A percentile compares a stretch with the other conserved stretches of the same genome.
These are phyloP conservation scores for Drosophila fungiperda DNA, from an alignment of 2,888 invertebrate genomes.

Conservation along the genomic window DNA sequence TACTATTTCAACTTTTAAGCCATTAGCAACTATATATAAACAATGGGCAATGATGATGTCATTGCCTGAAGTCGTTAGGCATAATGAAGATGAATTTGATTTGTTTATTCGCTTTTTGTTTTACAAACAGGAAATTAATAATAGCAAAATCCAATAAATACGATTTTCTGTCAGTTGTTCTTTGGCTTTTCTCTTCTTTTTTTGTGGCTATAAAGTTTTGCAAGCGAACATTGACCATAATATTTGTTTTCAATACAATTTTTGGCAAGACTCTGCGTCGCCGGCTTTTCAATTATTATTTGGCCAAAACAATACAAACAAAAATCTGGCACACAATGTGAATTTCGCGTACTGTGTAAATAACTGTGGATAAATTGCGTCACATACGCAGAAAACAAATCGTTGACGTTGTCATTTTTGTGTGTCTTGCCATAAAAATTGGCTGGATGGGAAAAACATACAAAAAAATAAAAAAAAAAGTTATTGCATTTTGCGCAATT, in stretches of 20 bases:
- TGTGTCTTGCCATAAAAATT: conserved; percentile 38
- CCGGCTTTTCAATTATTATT: conserved; percentile 57
- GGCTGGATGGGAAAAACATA: conserved; percentile 30
- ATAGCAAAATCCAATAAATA: conserved; percentile 13
- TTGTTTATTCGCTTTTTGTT: conserved; percentile 53
- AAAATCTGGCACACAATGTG: conserved; percentile 60
- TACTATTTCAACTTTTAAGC: conserved; percentile 20
- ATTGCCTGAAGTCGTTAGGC: conserved; percentile 54
- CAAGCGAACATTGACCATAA: conserved; percentile 46
- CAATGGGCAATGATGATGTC: conserved; percentile 60
- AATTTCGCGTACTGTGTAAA: conserved; percentile 53
- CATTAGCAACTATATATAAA: conserved; percentile 23
- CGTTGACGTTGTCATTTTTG: conserved; percentile 41
- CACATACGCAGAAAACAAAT: conserved; percentile 52
- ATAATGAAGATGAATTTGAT: conserved; percentile 72
- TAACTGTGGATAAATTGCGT: conserved; percentile 29
- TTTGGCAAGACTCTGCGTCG: conserved; percentile 75
- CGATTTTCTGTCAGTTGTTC: neutral
- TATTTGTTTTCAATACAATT: conserved; percentile 42
- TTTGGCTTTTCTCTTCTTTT: neutral
- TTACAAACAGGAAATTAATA: conserved; percentile 20
- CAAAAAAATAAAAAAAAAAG: conserved; percentile 14
- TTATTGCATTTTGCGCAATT: conserved; percentile 59
- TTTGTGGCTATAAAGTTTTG: conserved; percentile 25
- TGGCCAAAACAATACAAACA: conserved; percentile 45